phyloP scores from a whole-genome alignment of 2,113 vertebrate genomes.

The Eira barbara region DNA sequence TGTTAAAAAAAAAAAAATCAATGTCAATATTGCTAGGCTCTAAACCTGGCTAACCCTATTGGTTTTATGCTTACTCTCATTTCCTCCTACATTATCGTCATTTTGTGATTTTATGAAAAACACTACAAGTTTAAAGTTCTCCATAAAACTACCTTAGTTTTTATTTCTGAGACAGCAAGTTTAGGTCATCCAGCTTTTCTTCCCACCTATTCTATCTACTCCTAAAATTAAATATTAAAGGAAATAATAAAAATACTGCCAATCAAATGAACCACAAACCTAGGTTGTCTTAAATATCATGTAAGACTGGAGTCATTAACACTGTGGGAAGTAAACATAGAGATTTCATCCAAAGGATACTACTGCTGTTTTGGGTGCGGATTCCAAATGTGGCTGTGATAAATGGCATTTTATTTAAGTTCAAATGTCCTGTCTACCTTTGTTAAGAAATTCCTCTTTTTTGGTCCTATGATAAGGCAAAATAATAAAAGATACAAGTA shows the following conservation, averaged over 20 bases:
- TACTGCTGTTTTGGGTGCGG: not conserved
- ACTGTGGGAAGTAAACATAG: not conserved
- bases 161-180: not conserved
- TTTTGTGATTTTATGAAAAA: not conserved
- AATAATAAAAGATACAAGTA: not conserved
- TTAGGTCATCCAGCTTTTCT: not conserved
- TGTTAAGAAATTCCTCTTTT: not conserved
- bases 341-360: not conserved
- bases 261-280: not conserved
- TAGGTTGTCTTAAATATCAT: not conserved
- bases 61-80: not conserved
- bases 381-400: not conserved
- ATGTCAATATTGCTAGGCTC: not conserved
- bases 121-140: not conserved
- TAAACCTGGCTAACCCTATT: not conserved
- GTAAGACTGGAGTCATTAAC: not conserved
- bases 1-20: not conserved
- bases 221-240: not conserved
- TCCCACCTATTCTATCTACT: not conserved
- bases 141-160: not conserved
- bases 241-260: not conserved
- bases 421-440: not conserved
- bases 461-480: not conserved
- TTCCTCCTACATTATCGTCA: not conserved
- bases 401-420: not conserved